Evolutionary conservation across 2,888 invertebrate species (phyloP), one percentile per base, ranked within the genome.

Genomic region (Platerodrilus igneus): DNA sequence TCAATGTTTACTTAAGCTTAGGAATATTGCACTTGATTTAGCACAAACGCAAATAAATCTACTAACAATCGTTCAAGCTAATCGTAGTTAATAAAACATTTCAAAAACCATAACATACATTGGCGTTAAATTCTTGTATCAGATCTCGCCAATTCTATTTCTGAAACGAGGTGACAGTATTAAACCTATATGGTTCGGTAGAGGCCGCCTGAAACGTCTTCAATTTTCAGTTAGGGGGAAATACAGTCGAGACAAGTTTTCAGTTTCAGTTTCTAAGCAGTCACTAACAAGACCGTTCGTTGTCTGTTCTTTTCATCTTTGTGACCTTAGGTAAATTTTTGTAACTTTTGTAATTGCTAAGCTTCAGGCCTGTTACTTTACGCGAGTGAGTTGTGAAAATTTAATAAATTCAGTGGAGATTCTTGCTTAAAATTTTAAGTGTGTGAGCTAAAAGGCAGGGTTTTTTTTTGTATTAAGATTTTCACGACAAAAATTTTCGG

Each of bases 231-330:
- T 48, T 46, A 45, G 38, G 23, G 21, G 41, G 23, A 31, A 35
- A 43, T 10, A 26, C 20, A 10, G 8, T 4, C 26, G 72, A 71
- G 69, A 67, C 69, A 70, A 73, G 70, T 71, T 58, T 71, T 72
- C 71, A 72, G 14, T 37, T 37, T 44, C 37, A 44, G 41, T 70
- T 72, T 71, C 41, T 71, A 73, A 75, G 75, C 81, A 79, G 81
- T 81, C 80, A 72, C 70, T 72, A 70, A 64, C 66, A 63, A 68
- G 68, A 65, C 59, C 64, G 68, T 69, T 66, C 67, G 71, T 72
- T 70, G 72, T 69, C 73, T 72, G 71, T 73, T 74, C 73, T 53
- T 55, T 53, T 58, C 60, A 56, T 59, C 57, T 48, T 50, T 44
- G 51, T 50, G 51, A 48, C 53, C n/a, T 52, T 63, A 68, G 68